A percentile compares a stretch with the other conserved stretches of the same genome.
Conservation (phyloP, 2,797 vertebrate genomes). For the Parambassis ranga region DNA sequence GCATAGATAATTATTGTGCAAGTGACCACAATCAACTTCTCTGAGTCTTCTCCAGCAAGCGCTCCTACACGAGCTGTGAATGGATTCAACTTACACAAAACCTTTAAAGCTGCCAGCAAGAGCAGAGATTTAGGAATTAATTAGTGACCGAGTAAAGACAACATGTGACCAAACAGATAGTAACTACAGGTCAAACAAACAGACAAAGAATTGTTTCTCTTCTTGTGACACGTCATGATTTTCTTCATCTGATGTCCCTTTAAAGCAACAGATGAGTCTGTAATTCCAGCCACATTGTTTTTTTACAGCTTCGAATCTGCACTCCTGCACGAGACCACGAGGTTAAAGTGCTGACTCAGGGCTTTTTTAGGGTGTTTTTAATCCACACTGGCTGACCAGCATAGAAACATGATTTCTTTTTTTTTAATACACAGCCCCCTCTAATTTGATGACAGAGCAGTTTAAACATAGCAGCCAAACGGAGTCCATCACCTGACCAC, state of each 20-base stretch:
- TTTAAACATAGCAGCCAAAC: neutral
- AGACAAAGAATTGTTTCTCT: neutral
- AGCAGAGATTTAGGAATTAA: conserved; percentile 7
- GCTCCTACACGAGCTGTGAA: neutral
- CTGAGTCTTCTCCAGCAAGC: conserved; percentile 15
- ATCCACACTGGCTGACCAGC: neutral
- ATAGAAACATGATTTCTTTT: neutral
- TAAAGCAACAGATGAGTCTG: neutral
- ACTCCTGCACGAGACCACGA: neutral
- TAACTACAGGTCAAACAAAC: conserved; percentile 37
- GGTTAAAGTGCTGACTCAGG: conserved; percentile 24
- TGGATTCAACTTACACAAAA: conserved; percentile 1
- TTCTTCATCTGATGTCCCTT: neutral
- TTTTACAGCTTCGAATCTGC: neutral
- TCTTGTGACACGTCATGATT: too few relatives aligned
- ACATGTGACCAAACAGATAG: conserved; percentile 36
- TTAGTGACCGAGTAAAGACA: conserved; percentile 44
- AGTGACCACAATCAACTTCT: conserved; percentile 42
- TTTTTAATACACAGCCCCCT: neutral
- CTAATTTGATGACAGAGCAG: neutral
- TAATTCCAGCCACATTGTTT: neutral
- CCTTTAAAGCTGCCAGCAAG: conserved; percentile 3
- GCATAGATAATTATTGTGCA: conserved; percentile 62
- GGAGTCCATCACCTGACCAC: conserved; percentile 31
- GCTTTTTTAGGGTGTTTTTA: neutral